These are phyloP conservation scores for Rhadinocentrus ornatus DNA, from an alignment of 2,797 vertebrate genomes.

Conservation along the genomic window DNA sequence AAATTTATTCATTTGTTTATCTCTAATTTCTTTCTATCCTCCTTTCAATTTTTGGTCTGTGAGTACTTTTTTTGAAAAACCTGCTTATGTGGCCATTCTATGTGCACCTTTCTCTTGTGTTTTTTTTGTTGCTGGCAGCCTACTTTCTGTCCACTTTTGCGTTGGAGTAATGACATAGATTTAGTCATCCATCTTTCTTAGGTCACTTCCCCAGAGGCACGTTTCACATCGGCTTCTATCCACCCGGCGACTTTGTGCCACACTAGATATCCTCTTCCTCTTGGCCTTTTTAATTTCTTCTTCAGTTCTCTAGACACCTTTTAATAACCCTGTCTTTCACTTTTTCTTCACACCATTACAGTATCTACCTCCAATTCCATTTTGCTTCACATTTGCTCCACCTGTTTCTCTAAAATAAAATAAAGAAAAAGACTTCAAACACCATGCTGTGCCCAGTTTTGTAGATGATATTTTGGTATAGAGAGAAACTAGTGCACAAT, in stretches of 20 bases:
- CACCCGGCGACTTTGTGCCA: slow-evolving; percentile 25
- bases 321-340: slow-evolving; percentile 15
- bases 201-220: slow-evolving; percentile 39
- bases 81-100: slow-evolving; percentile 21
- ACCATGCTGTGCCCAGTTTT: slow-evolving; percentile 33
- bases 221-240: slow-evolving; percentile 25
- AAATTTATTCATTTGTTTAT: slow-evolving; percentile 12
- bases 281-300: not conserved
- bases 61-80: slow-evolving; percentile 29
- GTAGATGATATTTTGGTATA: slow-evolving; percentile 39
- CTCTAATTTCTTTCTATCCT: slow-evolving; percentile 8
- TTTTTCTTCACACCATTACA: not conserved
- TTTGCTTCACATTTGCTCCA: slow-evolving; percentile 14
- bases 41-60: slow-evolving; percentile 27
- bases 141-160: slow-evolving; percentile 29
- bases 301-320: slow-evolving; percentile 3
- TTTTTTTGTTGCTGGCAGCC: slow-evolving; percentile 11
- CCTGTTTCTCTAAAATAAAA: slow-evolving; percentile 15
- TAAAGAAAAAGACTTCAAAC: slow-evolving; percentile 29
- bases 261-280: slow-evolving; percentile 27
- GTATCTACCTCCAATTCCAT: slow-evolving; percentile 11
- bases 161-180: slow-evolving; percentile 26
- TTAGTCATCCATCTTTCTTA: slow-evolving; percentile 35
- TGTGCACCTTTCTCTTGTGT: slow-evolving; percentile 4
- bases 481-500: not conserved